Conservation (phyloP, 2,888 invertebrate genomes). For the Saturnia pavonia region DNA sequence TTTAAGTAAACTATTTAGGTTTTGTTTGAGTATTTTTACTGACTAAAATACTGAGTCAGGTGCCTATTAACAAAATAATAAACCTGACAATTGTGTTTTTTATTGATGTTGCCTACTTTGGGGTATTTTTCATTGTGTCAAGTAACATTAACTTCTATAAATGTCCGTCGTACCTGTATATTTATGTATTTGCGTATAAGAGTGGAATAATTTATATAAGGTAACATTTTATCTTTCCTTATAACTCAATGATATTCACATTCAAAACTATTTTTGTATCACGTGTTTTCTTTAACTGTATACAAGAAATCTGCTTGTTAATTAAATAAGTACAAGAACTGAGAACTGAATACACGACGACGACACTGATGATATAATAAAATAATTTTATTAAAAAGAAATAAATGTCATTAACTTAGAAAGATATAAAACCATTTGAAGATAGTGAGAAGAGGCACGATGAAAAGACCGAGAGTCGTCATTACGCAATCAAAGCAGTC, state of each 20-base stretch:
- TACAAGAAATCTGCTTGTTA: background rate
- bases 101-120: too few species aligned
- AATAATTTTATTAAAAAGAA: conserved; percentile 45
- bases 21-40: too few species aligned
- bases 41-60: too few species aligned
- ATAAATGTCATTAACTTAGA: conserved; percentile 62
- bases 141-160: too few species aligned
- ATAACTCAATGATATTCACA: background rate
- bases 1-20: too few species aligned
- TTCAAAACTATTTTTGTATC: background rate
- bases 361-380: conserved; percentile 12
- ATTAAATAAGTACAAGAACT: background rate
- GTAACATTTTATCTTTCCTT: background rate
- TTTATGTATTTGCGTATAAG: too few species aligned
- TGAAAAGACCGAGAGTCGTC: conserved; percentile 74
- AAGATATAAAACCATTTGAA: conserved; percentile 69
- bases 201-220: too few species aligned
- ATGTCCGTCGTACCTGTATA: too few species aligned
- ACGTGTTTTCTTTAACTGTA: background rate
- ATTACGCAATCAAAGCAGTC: conserved; percentile 80
- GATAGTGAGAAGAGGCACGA: conserved; percentile 67
- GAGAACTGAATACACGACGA: conserved; percentile 1
- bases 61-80: too few species aligned
- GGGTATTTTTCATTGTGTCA: too few species aligned
- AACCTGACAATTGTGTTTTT: too few species aligned